These are phyloP conservation scores for Takifugu rubripes DNA, from an alignment of 2,797 vertebrate genomes.

Conservation along the genomic window DNA sequence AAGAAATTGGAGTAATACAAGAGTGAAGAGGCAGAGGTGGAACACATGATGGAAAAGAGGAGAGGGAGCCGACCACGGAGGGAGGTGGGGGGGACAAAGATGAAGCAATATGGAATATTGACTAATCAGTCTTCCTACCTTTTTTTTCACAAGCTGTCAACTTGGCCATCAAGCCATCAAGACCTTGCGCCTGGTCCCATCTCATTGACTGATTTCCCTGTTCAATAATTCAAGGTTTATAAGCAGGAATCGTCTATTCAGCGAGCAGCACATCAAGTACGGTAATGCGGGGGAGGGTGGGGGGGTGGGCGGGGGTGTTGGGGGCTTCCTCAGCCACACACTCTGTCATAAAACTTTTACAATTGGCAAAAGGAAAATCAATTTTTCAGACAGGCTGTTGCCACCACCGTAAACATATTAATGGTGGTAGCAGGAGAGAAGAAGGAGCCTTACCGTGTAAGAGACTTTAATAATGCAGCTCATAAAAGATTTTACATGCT, in stretches of 20 bases:
- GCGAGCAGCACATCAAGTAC: slow-evolving; percentile 61
- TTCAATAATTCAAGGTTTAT: slow-evolving; percentile 80
- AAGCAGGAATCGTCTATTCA: slow-evolving; percentile 72
- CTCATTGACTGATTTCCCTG: slow-evolving; percentile 65
- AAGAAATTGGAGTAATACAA: slow-evolving; percentile 18
- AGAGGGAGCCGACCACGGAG: slow-evolving; percentile 5
- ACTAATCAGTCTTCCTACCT: slow-evolving; percentile 61
- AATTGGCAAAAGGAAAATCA: slow-evolving; percentile 71
- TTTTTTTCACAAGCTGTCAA: slow-evolving; percentile 69
- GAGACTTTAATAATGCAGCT: slow-evolving; percentile 51
- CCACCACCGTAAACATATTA: slow-evolving; percentile 65
- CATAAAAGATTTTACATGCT: slow-evolving; percentile 56
- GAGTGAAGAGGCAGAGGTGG: slow-evolving; percentile 17
- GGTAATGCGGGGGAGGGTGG: slow-evolving; percentile 56
- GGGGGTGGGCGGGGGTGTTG: not conserved
- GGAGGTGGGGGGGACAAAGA: slow-evolving; percentile 30
- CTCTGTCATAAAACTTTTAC: slow-evolving; percentile 75
- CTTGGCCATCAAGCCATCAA: slow-evolving; percentile 59
- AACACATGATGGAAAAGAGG: slow-evolving; percentile 7
- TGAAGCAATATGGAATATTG: slow-evolving; percentile 49
- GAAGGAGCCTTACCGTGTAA: slow-evolving; percentile 34
- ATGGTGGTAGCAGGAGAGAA: slow-evolving; percentile 41
- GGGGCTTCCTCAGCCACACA: slow-evolving; percentile 60
- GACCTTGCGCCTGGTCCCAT: slow-evolving; percentile 44
- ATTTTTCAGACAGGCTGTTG: slow-evolving; percentile 55